Evolutionary conservation across 2,888 invertebrate species (phyloP), one percentile per base, ranked within the genome.

Genomic region (Fragum whitleyi): DNA sequence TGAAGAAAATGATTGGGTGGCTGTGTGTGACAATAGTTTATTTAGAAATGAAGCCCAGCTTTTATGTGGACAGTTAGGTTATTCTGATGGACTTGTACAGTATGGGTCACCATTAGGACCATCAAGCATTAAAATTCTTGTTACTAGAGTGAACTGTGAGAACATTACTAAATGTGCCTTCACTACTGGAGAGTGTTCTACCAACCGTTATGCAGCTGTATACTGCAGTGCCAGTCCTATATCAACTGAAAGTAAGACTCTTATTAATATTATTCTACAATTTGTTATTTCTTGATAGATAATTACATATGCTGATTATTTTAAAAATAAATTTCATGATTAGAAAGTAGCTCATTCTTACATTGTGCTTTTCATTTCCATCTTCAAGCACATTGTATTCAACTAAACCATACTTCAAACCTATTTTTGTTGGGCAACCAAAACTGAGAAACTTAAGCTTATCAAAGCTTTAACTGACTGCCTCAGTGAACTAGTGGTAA

Each of bases 1-100:
- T 26, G 28, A 26, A 14, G 74, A 71, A 16, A 51, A 61, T 32
- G 73, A 59, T 14, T 80, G 83, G 78, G 69, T 82, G 11, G 77
- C 79, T 26, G 78, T 86, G 1, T 88, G 87, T 74, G 85, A 80
- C n/a, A 61, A 86, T 23, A 77, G 78, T 21, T 79, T 87, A n/a
- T 76, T 75, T 53, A 74, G 85, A 23, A 74, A 79, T 9, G 87
- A 88, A 26, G 89, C 88, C 5, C 76, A 36, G 7, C 71, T 87
- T 6, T 53, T 89, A 2, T 91, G 91, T 69, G 74, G 77, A 21
- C 86, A 87, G 67, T 69, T 86, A 47, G 90, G 89, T 9, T 90
- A 84, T 77, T 39, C 42, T 11, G 75, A 76, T 1, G 87, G 89
- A 14, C 61, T 79, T 59, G 47, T 72, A 28, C 82, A 85, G 53